phyloP scores from a whole-genome alignment of 2,797 vertebrate genomes.

The Setipinna tenuifilis region DNA sequence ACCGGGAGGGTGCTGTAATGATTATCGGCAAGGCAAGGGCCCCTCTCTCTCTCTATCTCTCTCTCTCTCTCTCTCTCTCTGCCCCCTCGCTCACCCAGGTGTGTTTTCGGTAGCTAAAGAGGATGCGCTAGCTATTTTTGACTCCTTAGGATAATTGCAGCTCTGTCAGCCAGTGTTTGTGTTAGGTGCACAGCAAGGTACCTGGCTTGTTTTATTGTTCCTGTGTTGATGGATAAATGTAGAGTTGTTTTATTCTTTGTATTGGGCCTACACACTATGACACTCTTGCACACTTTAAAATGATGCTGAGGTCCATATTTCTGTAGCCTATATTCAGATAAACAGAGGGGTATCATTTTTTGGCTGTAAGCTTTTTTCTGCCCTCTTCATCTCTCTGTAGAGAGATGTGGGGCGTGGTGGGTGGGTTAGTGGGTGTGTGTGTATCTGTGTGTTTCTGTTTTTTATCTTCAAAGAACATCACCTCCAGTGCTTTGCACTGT shows the following conservation, averaged over 20 bases:
- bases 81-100: not conserved
- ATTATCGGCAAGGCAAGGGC: slow-evolving; percentile 18
- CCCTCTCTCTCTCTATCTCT: not conserved
- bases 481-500: not conserved
- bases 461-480: not conserved
- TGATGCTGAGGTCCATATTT: too few relatives aligned
- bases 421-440: slow-evolving; percentile 16
- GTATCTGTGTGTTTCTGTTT: slow-evolving; percentile 1
- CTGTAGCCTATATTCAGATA: too few relatives aligned
- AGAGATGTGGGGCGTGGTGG: too few relatives aligned
- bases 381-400: too few relatives aligned
- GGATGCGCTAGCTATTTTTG: not conserved
- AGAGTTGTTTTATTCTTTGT: not conserved
- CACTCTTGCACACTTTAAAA: too few relatives aligned
- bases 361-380: too few relatives aligned
- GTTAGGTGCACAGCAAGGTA: not conserved
- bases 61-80: not conserved
- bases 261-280: too few relatives aligned
- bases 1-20: slow-evolving; percentile 48
- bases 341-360: too few relatives aligned
- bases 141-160: not conserved
- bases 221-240: not conserved
- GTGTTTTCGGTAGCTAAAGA: slow-evolving; percentile 17
- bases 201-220: not conserved
- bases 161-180: not conserved